Conservation (phyloP, 1,140 invertebrate genomes). For the Trinorchestia longiramus region DNA sequence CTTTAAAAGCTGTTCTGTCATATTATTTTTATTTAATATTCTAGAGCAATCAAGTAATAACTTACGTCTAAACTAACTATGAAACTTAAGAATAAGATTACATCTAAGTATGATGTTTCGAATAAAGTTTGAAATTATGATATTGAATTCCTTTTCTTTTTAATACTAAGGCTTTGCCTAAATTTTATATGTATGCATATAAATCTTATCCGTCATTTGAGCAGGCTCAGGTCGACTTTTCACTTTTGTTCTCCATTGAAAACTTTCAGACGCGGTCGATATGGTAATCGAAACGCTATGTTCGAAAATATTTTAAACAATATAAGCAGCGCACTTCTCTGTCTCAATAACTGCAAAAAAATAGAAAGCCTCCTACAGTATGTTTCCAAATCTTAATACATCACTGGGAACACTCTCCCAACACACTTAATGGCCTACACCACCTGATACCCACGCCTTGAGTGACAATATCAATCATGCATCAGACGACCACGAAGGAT, state of each 20-base stretch:
- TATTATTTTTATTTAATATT: no score
- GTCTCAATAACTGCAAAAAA: not conserved
- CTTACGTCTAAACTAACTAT: no score
- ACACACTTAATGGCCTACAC: constrained; percentile 3
- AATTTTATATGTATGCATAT: not conserved
- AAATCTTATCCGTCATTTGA: not conserved
- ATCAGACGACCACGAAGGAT: constrained; percentile 36
- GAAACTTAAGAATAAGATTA: no score
- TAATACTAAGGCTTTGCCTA: not conserved
- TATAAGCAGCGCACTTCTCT: not conserved
- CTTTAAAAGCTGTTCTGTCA: no score
- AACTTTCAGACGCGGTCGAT: not conserved
- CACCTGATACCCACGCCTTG: constrained; percentile 16
- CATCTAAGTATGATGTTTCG: no score
- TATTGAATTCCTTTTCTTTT: not conserved
- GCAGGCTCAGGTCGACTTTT: not conserved
- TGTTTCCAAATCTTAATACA: constrained; percentile 34
- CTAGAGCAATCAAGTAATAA: no score
- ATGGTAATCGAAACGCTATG: not conserved
- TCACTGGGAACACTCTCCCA: not conserved
- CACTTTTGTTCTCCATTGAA: not conserved
- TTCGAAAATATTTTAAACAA: not conserved
- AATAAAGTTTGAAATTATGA: not conserved
- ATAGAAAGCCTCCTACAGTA: not conserved
- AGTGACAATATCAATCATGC: constrained; percentile 46